Percentiles rank a stretch among this genome's conserved stretches.
Conservation (phyloP, 92 coral and sea anemone species). For the Umimayanthus kanabou region DNA sequence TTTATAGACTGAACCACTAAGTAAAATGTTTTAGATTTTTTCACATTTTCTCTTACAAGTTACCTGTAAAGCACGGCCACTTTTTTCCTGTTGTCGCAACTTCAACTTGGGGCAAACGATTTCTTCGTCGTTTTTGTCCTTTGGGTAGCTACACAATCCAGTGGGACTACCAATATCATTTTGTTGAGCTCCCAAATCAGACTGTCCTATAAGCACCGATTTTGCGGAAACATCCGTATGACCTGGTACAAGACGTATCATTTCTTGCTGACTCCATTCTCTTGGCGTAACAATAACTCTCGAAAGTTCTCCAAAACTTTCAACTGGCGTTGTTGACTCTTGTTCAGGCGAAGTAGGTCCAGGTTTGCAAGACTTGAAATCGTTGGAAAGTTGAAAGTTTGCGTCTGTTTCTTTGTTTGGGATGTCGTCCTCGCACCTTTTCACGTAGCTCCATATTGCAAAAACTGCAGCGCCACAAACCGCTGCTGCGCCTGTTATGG, state of each 20-base stretch:
- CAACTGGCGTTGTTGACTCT: not conserved
- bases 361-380: not conserved
- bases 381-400: not conserved
- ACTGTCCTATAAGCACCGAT: not conserved
- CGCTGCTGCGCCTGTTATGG: not conserved
- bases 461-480: not conserved
- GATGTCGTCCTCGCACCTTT: not conserved
- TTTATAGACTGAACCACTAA: too few species aligned
- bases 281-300: not conserved
- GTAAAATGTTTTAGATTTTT: not conserved
- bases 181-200: not conserved
- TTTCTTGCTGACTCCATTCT: not conserved
- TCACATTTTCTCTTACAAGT: not conserved
- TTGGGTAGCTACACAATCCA: not conserved
- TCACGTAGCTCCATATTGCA: conserved; percentile 11
- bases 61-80: not conserved
- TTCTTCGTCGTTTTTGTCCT: not conserved
- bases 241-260: not conserved
- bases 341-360: not conserved
- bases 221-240: not conserved
- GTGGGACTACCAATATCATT: not conserved
- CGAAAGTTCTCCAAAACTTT: not conserved
- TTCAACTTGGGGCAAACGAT: not conserved
- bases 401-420: not conserved
- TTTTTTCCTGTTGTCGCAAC: not conserved